A percentile compares a stretch with the other conserved stretches of the same genome.
These are phyloP conservation scores for Amiota minor DNA, from an alignment of 2,888 invertebrate genomes.

Conservation along the genomic window DNA sequence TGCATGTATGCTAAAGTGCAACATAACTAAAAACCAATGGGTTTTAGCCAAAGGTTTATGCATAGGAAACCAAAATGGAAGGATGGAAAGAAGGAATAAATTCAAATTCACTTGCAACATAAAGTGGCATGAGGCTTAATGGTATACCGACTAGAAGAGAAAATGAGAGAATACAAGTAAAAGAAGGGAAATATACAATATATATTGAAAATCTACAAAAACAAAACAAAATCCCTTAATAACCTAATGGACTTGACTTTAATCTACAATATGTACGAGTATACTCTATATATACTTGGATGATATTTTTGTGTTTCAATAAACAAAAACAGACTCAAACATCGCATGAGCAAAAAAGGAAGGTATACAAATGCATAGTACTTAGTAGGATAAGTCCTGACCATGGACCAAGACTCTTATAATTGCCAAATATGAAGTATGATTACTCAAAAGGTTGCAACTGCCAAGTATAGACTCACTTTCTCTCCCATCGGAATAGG, in stretches of 20 bases:
- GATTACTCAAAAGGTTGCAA: conserved; percentile 34
- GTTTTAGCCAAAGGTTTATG: conserved; percentile 12
- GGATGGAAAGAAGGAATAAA: neutral
- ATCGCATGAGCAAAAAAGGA: neutral
- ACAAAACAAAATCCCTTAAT: conserved; percentile 61
- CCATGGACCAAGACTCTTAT: conserved; percentile 43
- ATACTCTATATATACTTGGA: conserved; percentile 51
- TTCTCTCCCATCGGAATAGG: neutral
- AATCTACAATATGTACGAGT: conserved; percentile 49
- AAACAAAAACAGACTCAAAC: conserved; percentile 22
- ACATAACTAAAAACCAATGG: neutral
- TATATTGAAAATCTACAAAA: conserved; percentile 51
- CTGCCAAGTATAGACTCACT: conserved; percentile 13
- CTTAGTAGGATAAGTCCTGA: conserved; percentile 37
- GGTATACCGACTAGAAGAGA: too few species aligned
- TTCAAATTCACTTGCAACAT: too few species aligned
- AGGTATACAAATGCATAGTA: conserved; percentile 31
- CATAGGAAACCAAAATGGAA: neutral
- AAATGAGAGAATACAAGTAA: neutral
- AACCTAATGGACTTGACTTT: conserved; percentile 60
- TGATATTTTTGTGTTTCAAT: conserved; percentile 21
- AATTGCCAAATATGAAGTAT: conserved; percentile 51
- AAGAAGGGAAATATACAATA: too few species aligned
- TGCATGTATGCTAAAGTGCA: neutral
- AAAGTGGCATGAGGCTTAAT: too few species aligned